Base-by-base conservation (phyloP, 2,113 vertebrate species). In the Heteronetta atricapilla region DNA sequence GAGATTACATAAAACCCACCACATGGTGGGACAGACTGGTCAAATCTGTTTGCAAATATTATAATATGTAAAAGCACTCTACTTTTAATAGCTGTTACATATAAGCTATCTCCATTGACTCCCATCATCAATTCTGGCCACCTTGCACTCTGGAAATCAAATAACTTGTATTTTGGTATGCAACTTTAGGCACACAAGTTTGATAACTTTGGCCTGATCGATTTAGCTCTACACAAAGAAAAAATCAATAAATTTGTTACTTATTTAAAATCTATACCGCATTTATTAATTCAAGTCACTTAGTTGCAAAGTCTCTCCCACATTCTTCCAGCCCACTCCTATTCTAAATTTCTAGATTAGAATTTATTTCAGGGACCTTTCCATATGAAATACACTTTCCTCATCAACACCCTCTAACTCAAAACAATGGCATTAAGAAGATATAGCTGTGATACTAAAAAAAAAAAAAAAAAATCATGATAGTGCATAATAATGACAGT, bases 201-300 rank as follows among this genome's bases (percentile, higher is more conserved):
- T 55, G 58, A 11, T 33, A 95, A 88, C 60, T 95, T 86, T 34
- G 26, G 53, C 78, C 53, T n/a, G 31, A 88, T 69, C 58, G 19
- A 62, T 85, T 84, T 28, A 96, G 70, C 55, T 93, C 69, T 31
- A 62, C 22, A 29, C 53, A 75, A 28, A 72, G 25, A 31, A 82
- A 50, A 79, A 75, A 69, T 91, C 76, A 56, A 60, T 33, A 56
- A 12, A 72, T 28, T 29, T 77, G 82, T 59, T 55, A 78, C 82
- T 86, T 82, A 68, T 1, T 89, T 63, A 86, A 86, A 88, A 95
- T 62, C 82, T 60, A 44, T 86, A 58, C 12, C n/a, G 44, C 80
- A 86, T 82, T 84, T 95, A 90, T 88, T 90, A 95, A 81, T 72
- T 90, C 60, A 58, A 82, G 33, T 76, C 53, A 88, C 52, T 93